Conservation (phyloP, 2,888 invertebrate genomes). For the Adela reaumurella region DNA sequence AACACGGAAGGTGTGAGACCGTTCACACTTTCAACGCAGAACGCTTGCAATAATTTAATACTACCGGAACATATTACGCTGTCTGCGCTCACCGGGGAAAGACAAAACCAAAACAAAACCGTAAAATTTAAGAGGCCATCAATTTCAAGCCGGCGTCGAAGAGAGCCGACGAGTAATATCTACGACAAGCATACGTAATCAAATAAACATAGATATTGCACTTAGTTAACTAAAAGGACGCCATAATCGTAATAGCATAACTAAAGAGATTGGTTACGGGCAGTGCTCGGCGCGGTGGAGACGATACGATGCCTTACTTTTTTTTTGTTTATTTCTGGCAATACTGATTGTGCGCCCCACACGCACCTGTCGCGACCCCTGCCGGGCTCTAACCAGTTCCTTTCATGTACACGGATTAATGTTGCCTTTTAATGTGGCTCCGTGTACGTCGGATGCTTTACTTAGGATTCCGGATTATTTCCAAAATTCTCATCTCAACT, state of each 20-base stretch:
- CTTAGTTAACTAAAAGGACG: background rate
- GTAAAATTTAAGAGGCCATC: too few species aligned
- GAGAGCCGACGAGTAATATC: too few species aligned
- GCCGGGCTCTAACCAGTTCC: constrained; percentile 25
- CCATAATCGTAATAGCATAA: constrained; percentile 17
- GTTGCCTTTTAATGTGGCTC: constrained; percentile 18
- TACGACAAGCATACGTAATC: background rate
- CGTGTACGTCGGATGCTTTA: too few species aligned
- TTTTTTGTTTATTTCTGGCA: constrained; percentile 9
- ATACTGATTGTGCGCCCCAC: constrained; percentile 19
- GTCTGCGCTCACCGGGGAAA: too few species aligned
- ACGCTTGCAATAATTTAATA: too few species aligned
- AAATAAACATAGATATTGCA: background rate
- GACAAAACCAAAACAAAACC: too few species aligned
- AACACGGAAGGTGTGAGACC: too few species aligned
- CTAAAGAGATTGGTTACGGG: constrained; percentile 27
- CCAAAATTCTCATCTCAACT: background rate
- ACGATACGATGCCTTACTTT: background rate
- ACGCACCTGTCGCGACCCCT: constrained; percentile 42
- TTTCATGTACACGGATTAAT: constrained; percentile 37
- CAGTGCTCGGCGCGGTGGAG: constrained; percentile 1
- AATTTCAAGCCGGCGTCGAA: too few species aligned
- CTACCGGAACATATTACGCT: too few species aligned
- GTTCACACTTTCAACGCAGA: too few species aligned
- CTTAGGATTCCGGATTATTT: background rate